Conservation (phyloP, 2,888 invertebrate genomes). For the Pseudanteris insignis region DNA sequence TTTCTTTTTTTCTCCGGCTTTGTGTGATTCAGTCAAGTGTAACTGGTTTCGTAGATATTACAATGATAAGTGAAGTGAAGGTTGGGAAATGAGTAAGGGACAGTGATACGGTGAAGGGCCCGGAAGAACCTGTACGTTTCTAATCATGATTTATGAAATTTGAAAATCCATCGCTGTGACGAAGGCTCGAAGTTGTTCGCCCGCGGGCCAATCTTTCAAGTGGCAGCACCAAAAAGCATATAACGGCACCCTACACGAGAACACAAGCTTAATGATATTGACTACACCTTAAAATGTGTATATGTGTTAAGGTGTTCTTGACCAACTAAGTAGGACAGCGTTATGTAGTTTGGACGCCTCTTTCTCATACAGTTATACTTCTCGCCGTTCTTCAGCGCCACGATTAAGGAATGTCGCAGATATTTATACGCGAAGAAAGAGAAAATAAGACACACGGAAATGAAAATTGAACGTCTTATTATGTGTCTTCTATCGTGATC, state of each 20-base stretch:
- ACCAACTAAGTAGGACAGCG: slow-evolving; percentile 46
- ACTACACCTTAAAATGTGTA: slow-evolving; percentile 39
- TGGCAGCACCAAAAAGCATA: slow-evolving; percentile 35
- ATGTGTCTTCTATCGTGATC: slow-evolving; percentile 2
- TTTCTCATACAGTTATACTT: slow-evolving; percentile 41
- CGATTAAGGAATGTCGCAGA: slow-evolving; percentile 31
- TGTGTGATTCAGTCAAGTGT: too few relatives aligned
- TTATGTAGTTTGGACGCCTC: slow-evolving; percentile 32
- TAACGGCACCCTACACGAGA: slow-evolving; percentile 46
- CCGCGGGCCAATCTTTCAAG: slow-evolving; percentile 31
- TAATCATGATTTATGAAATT: slow-evolving; percentile 14
- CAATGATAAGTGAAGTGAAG: too few relatives aligned
- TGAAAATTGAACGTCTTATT: slow-evolving; percentile 16
- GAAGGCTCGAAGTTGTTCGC: slow-evolving; percentile 20
- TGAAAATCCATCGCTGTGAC: slow-evolving; percentile 34
- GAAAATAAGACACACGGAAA: slow-evolving; percentile 25
- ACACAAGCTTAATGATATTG: slow-evolving; percentile 36
- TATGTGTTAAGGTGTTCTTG: slow-evolving; percentile 36
- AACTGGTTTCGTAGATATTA: too few relatives aligned
- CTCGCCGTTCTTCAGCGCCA: slow-evolving; percentile 13
- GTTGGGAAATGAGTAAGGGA: too few relatives aligned
- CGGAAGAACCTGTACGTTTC: too few relatives aligned
- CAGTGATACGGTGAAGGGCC: too few relatives aligned
- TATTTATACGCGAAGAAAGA: slow-evolving; percentile 28
- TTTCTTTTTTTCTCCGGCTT: too few relatives aligned